Percentiles rank a stretch among this genome's conserved stretches.
Evolutionary conservation across 92 coral and sea anemone genomes (phyloP).

Genomic region (Epizoanthus illoricatus): DNA sequence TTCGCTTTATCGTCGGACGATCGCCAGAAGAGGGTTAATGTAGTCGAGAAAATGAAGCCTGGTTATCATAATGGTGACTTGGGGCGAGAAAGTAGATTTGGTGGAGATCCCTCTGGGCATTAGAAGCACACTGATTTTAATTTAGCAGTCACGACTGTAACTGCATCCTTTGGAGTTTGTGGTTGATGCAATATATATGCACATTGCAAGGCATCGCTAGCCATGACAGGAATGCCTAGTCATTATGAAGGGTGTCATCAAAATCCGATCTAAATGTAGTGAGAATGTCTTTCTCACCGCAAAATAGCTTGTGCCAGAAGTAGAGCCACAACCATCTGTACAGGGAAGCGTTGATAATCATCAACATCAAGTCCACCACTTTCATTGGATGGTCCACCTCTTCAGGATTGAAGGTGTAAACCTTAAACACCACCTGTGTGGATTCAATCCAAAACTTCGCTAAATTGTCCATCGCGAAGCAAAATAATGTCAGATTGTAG

Average conservation of each 20-base stretch:
- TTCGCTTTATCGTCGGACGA: no score
- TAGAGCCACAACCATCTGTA: slow-evolving; percentile 21
- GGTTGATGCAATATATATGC: no score
- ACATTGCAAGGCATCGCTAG: no score
- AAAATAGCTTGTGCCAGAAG: slow-evolving; percentile 35
- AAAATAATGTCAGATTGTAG: slow-evolving; percentile 22
- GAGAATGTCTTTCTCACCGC: slow-evolving; percentile 36
- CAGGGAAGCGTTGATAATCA: slow-evolving; percentile 24
- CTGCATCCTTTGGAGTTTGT: no score
- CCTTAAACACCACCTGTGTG: slow-evolving; percentile 31
- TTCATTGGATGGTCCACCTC: slow-evolving; percentile 10
- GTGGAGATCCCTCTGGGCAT: no score
- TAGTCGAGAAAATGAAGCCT: no score
- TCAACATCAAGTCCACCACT: slow-evolving; percentile 22
- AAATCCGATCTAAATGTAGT: slow-evolving; percentile 23
- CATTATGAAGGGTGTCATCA: slow-evolving; percentile 2
- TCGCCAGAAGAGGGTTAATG: no score
- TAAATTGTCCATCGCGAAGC: slow-evolving; percentile 29
- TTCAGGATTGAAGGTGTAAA: slow-evolving; percentile 6
- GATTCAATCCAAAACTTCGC: slow-evolving; percentile 30
- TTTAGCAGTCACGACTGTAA: no score
- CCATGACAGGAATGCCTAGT: no score
- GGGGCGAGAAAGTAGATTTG: no score
- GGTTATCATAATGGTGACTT: no score
- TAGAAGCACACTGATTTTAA: no score